Conservation (phyloP, 1,140 invertebrate genomes). For the Anastrepha obliqua region DNA sequence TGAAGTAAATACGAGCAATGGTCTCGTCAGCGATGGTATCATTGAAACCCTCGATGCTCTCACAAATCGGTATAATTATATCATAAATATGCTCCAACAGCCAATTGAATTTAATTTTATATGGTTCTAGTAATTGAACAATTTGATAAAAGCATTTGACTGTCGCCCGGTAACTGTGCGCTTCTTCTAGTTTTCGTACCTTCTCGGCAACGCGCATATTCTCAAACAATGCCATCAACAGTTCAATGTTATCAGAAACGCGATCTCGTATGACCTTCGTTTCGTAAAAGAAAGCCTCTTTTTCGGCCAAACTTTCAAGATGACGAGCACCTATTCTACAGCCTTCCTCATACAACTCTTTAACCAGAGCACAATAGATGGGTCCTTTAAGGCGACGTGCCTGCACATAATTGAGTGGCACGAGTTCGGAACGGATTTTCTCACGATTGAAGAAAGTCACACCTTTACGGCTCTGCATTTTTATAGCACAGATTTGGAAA, state of each 20-base stretch:
- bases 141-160: slow-evolving; percentile 60
- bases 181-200: slow-evolving; percentile 59
- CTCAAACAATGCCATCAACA: slow-evolving; percentile 62
- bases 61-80: slow-evolving; percentile 64
- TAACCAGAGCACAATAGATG: slow-evolving; percentile 25
- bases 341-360: slow-evolving; percentile 41
- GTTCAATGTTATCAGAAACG: slow-evolving; percentile 59
- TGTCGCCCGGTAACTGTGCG: slow-evolving; percentile 59
- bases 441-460: slow-evolving; percentile 63
- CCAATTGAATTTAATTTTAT: slow-evolving; percentile 64
- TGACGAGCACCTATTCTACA: neutral
- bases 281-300: slow-evolving; percentile 62
- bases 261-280: slow-evolving; percentile 62
- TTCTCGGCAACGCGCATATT: slow-evolving; percentile 64
- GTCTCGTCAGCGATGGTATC: slow-evolving; percentile 61
- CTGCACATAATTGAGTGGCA: neutral
- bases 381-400: slow-evolving; percentile 44
- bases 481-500: neutral
- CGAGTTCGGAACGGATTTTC: slow-evolving; percentile 58
- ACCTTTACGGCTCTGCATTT: neutral
- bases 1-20: slow-evolving; percentile 66
- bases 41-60: slow-evolving; percentile 61
- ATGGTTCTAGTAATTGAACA: slow-evolving; percentile 62
- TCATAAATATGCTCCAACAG: slow-evolving; percentile 62
- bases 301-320: slow-evolving; percentile 13